Evolutionary conservation across 2,797 vertebrate species (phyloP), one percentile per base, ranked within the genome.

Genomic region (Chaetodon trifasciatus): DNA sequence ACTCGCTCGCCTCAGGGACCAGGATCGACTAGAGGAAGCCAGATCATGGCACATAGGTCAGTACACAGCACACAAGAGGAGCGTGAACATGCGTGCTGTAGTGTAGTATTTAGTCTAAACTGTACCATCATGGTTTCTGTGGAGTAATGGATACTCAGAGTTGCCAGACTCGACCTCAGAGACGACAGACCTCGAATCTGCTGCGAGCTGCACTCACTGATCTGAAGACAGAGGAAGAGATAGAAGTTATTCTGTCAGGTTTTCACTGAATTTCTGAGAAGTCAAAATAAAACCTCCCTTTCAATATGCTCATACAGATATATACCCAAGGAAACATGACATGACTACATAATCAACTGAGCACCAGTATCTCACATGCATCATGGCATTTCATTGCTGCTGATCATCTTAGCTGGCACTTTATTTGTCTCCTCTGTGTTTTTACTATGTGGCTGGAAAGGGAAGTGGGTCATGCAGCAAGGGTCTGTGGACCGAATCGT

Each of bases 1-100:
- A 98, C 90, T 98, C 98, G 0, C 93, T 96, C 1, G 96, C 97
- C 92, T 99, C 98, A 0, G 98, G 98, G 47, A 98, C 97, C 24
- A 99, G 92, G 82, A 99, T 91, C 78, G 97, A 95, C 98, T 99
- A 44, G 46, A 65, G 52, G 19, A n/a, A 0, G 28, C 2, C 12
- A n/a, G 39, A 49, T 39, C 35, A 78, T 16, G 35, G 55, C 4
- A 21, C 11, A 71, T 1, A 2, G 6, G 2, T 77, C 11, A 82
- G 35, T 0, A 13, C 2, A 24, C 19, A 9, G 49, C 19, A 3
- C 2, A 42, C 23, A 10, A 5, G 8, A 40, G 32, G 23, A 8
- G 28, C 19, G 24, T 13, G 10, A 44, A 39, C 13, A 24, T 7
- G n/a, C 6, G 17, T 5, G 40, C 1, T 3, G 5, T 5, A 23